A percentile compares a stretch with the other conserved stretches of the same genome.
Evolutionary conservation across 2,113 vertebrate genomes (phyloP).

Genomic region (Cynopterus brachyotis): DNA sequence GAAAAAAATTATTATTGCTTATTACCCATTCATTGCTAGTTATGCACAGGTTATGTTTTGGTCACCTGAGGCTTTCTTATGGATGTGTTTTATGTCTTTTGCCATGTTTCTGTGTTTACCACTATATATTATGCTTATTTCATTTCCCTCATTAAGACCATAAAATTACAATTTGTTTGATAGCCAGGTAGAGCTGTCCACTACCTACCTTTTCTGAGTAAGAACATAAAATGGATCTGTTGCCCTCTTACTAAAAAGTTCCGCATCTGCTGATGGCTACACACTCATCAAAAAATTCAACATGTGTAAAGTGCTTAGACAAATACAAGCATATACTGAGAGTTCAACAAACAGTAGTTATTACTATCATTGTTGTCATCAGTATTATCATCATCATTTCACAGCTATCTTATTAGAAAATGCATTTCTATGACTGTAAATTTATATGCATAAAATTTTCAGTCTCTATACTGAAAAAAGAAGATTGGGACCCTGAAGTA

Average conservation of each 20-base stretch:
- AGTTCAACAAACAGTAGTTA: not conserved
- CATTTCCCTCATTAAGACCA: conserved; percentile 10
- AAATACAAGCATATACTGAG: not conserved
- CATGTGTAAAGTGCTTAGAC: not conserved
- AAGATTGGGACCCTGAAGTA: not conserved
- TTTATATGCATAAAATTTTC: not conserved
- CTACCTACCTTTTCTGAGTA: not conserved
- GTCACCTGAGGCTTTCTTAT: not conserved
- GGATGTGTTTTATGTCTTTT: not conserved
- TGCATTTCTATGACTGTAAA: not conserved
- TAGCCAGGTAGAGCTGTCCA: not conserved
- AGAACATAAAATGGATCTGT: not conserved
- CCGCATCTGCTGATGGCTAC: not conserved
- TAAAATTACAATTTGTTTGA: conserved; percentile 46
- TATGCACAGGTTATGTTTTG: not conserved
- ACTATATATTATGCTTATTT: conserved; percentile 39
- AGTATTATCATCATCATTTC: not conserved
- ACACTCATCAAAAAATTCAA: not conserved
- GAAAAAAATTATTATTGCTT: not conserved
- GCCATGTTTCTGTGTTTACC: not conserved
- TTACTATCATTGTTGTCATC: not conserved
- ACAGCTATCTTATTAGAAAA: not conserved
- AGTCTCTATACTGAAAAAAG: not conserved
- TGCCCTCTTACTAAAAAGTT: not conserved
- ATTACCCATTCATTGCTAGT: not conserved